These are phyloP conservation scores for Bicyclus anynana DNA, from an alignment of 1,140 invertebrate species.

Conservation along the genomic window DNA sequence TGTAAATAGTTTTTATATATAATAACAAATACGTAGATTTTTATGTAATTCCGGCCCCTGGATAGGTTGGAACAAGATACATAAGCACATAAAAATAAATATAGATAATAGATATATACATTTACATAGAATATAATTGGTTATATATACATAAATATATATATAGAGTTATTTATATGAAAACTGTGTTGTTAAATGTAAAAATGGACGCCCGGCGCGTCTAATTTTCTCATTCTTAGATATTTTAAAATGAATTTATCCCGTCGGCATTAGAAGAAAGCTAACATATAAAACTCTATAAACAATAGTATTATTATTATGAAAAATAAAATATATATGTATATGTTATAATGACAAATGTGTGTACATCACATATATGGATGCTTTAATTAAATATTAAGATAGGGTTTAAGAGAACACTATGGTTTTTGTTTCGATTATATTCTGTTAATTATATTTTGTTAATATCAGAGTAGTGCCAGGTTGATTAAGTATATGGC, in stretches of 20 bases:
- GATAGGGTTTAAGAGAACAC: slow-evolving; percentile 52
- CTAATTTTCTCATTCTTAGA: background rate
- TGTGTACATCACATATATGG: slow-evolving; percentile 59
- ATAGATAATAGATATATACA: no score
- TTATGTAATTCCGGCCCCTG: slow-evolving; percentile 63
- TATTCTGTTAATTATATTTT: slow-evolving; percentile 30
- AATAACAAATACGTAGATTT: slow-evolving; percentile 48
- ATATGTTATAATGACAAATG: slow-evolving; percentile 33
- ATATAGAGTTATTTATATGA: no score
- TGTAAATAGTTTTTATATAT: no score
- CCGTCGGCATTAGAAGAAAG: background rate
- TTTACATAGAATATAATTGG: no score
- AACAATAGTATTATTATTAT: slow-evolving; percentile 5
- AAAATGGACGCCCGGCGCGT: no score
- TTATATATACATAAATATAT: no score
- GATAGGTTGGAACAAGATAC: no score
- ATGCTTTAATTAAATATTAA: slow-evolving; percentile 72
- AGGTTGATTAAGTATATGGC: slow-evolving; percentile 10
- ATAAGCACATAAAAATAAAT: no score
- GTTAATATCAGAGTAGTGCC: slow-evolving; percentile 42
- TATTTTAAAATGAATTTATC: background rate
- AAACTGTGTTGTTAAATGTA: no score
- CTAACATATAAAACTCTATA: background rate
- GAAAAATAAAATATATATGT: slow-evolving; percentile 10
- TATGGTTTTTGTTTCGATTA: slow-evolving; percentile 14